These are phyloP conservation scores for Atherinomorus stipes DNA, from an alignment of 2,113 vertebrate genomes.

Conservation along the genomic window DNA sequence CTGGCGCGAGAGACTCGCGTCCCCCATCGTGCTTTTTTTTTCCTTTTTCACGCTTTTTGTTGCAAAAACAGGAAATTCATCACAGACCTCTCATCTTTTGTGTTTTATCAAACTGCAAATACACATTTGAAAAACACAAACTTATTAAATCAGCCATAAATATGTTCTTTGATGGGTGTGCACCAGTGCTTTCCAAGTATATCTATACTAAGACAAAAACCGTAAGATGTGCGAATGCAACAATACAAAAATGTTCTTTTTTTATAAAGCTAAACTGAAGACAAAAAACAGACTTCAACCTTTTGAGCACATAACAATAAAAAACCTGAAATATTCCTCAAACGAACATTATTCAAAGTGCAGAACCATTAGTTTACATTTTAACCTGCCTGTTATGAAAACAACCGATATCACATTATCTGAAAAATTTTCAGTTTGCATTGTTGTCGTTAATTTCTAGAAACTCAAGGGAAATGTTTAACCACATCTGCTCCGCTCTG, in stretches of 20 bases:
- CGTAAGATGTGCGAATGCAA: neutral
- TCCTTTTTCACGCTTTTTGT: conserved; percentile 54
- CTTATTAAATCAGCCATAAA: conserved; percentile 1
- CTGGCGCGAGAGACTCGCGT: too few relatives aligned
- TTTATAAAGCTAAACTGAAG: neutral
- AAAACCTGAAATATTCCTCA: neutral
- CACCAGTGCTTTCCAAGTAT: conserved; percentile 23
- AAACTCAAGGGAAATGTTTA: conserved; percentile 20
- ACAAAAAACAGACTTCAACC: conserved; percentile 32
- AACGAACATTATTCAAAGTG: conserved; percentile 48
- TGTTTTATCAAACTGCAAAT: neutral
- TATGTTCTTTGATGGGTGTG: conserved; percentile 16
- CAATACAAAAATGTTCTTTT: neutral
- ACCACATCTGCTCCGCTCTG: neutral
- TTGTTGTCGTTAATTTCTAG: conserved; percentile 10
- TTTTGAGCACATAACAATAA: neutral
- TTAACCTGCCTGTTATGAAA: conserved; percentile 23
- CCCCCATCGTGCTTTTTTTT: too few relatives aligned
- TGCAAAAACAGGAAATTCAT: conserved; percentile 25
- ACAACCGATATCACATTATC: neutral
- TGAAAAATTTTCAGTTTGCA: conserved; percentile 18
- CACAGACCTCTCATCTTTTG: conserved; percentile 19
- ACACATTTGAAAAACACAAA: conserved; percentile 2
- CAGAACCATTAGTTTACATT: conserved; percentile 47
- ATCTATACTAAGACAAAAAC: neutral